Conservation (phyloP, 2,888 invertebrate species). For the Macroteleia sp. region DNA sequence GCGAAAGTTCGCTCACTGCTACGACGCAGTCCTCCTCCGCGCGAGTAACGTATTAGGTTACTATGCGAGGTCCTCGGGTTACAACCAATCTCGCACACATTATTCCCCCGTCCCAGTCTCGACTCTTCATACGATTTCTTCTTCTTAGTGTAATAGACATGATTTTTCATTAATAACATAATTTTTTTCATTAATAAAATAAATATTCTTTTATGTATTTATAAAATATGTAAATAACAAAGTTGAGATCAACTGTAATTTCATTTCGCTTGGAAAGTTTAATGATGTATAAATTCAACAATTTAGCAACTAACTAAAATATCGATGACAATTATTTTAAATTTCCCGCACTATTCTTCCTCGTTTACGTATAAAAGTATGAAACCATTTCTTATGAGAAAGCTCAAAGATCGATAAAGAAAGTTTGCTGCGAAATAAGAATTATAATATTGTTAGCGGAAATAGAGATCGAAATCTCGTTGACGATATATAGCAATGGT, state of each 20-base stretch:
- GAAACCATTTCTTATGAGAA: slow-evolving; percentile 22
- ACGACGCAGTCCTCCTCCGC: slow-evolving; percentile 19
- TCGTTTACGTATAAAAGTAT: not conserved
- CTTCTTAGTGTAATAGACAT: too few relatives aligned
- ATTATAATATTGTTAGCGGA: slow-evolving; percentile 42
- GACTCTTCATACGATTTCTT: slow-evolving; percentile 57
- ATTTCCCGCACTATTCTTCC: not conserved
- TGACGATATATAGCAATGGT: slow-evolving; percentile 7
- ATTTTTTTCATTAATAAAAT: too few relatives aligned
- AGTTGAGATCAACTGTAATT: too few relatives aligned
- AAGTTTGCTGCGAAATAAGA: slow-evolving; percentile 28
- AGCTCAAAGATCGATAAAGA: slow-evolving; percentile 26
- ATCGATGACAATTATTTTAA: not conserved
- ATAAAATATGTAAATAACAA: too few relatives aligned
- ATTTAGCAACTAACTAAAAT: too few relatives aligned
- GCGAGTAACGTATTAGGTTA: slow-evolving; percentile 75
- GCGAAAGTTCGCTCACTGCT: slow-evolving; percentile 53
- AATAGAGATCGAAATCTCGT: slow-evolving; percentile 29
- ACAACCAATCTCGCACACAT: slow-evolving; percentile 81
- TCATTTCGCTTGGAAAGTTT: too few relatives aligned
- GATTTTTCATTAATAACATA: too few relatives aligned
- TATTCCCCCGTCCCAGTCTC: slow-evolving; percentile 69
- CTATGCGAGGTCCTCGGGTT: slow-evolving; percentile 78
- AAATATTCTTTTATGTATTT: too few relatives aligned
- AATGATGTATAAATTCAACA: too few relatives aligned